Evolutionary conservation across 2,888 invertebrate species (phyloP).

Genomic region (Cephus nigrinus): DNA sequence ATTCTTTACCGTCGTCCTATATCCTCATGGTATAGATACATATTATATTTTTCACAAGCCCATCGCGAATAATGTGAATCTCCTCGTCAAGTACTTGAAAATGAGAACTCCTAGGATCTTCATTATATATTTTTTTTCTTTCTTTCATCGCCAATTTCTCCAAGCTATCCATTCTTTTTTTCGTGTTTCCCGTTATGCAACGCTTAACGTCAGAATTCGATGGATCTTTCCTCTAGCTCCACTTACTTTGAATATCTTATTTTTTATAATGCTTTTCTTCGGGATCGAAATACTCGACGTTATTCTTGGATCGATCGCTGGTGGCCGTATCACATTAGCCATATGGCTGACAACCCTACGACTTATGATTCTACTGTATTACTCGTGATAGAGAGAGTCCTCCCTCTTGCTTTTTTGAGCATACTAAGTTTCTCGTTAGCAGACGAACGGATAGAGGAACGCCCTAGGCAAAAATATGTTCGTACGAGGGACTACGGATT

Average conservation of each 20-base stretch:
- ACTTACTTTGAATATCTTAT: not conserved
- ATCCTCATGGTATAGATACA: slow-evolving; percentile 6
- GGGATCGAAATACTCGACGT: not conserved
- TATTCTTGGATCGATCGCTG: not conserved
- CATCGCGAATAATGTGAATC: not conserved
- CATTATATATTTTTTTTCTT: not conserved
- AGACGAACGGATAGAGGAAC: slow-evolving; percentile 49
- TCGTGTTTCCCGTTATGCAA: not conserved
- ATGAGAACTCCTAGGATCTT: not conserved
- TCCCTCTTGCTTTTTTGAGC: not conserved
- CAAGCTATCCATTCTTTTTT: not conserved
- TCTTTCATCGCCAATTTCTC: not conserved
- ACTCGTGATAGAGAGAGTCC: not conserved
- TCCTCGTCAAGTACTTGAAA: not conserved
- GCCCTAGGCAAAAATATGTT: slow-evolving; percentile 44
- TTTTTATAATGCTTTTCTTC: not conserved
- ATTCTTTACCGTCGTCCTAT: slow-evolving; percentile 2
- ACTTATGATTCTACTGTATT: not conserved
- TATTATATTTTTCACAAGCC: not conserved
- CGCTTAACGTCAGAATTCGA: not conserved
- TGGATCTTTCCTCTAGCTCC: not conserved
- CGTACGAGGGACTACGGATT: slow-evolving; percentile 10
- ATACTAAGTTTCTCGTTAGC: not conserved
- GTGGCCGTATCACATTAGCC: not conserved
- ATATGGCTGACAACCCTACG: not conserved